Evolutionary conservation across 2,113 vertebrate genomes (phyloP), one percentile per base, ranked within the genome.

Genomic region (Ginglymostoma cirratum): DNA sequence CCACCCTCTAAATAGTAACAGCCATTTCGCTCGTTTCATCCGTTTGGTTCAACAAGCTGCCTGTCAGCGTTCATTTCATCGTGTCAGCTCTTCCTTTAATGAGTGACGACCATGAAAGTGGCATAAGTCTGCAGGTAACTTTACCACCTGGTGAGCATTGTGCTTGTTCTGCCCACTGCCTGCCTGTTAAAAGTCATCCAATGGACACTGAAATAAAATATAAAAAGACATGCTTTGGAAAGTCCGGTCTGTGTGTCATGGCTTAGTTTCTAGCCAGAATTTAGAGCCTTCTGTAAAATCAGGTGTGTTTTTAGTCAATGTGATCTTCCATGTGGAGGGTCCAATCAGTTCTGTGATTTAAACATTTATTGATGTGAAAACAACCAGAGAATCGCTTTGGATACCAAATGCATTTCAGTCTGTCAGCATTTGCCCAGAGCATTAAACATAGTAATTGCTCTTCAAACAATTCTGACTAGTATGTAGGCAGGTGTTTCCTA

Each of bases 401-500:
- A 90, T 90, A 24, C 52, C 87, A 65, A 61, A 61, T 67, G 30
- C 38, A 38, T 66, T 93, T 93, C 61, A 67, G n/a, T 92, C 55
- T 93, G 61, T 38, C 61, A 93, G 38, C 5, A 6, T 66, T 66
- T 34, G 2, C n/a, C 61, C 61, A 93, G 61, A 67, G 61, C 61
- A 66, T 38, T 34, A 2, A 93, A 34, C 23, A 23, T 17, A 66
- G 34, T 65, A 92, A 66, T 93, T 93, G 38, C 38, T 66, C 19
- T 42, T 93, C 34, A 66, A 93, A 30, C 61, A 66, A n/a, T 66
- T 93, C 66, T 14, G 17, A 66, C 21, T 66, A 34, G 89, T 34
- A 93, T 93, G 61, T 65, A 38, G n/a, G n/a, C 89, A 93, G 61
- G 23, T 93, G 65, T 93, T 93, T 93, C 89, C 34, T 66, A 93